phyloP scores from a whole-genome alignment of 2,888 invertebrate species.

The Clostera curtula region DNA sequence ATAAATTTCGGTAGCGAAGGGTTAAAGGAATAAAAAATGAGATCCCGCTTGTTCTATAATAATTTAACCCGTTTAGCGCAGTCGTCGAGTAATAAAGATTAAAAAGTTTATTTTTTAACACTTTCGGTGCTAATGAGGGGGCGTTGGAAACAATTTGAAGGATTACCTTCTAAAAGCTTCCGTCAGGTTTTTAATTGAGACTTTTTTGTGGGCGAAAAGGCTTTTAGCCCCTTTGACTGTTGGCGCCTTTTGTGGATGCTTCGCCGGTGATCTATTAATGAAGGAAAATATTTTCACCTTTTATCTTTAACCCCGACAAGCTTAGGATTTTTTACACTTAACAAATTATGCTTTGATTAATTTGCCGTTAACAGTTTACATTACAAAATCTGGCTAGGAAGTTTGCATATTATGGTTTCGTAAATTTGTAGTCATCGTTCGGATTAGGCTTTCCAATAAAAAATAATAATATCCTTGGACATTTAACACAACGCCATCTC shows the following conservation, averaged over 20 bases:
- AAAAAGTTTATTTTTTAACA: constrained; percentile 76
- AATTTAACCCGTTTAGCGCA: constrained; percentile 72
- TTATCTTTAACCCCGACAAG: constrained; percentile 27
- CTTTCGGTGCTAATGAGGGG: constrained; percentile 75
- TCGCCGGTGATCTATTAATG: constrained; percentile 68
- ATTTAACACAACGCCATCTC: no score
- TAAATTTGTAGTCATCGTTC: no score
- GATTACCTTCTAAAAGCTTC: constrained; percentile 76
- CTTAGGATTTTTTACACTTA: constrained; percentile 16
- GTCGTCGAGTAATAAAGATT: constrained; percentile 72
- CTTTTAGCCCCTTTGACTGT: constrained; percentile 67
- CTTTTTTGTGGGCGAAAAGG: constrained; percentile 70
- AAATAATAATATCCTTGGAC: no score
- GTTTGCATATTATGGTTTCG: no score
- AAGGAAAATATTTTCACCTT: constrained; percentile 50
- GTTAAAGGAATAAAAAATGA: constrained; percentile 64
- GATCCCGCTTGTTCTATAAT: constrained; percentile 64
- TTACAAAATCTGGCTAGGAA: no score
- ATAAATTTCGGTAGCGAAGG: constrained; percentile 59
- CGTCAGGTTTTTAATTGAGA: constrained; percentile 75
- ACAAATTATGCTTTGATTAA: constrained; percentile 23
- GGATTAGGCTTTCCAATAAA: no score
- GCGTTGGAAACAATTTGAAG: constrained; percentile 75
- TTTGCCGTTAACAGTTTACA: constrained; percentile 24
- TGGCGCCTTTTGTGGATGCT: constrained; percentile 49